Conservation (phyloP, 2,797 vertebrate species). For the Garrulus glandarius region DNA sequence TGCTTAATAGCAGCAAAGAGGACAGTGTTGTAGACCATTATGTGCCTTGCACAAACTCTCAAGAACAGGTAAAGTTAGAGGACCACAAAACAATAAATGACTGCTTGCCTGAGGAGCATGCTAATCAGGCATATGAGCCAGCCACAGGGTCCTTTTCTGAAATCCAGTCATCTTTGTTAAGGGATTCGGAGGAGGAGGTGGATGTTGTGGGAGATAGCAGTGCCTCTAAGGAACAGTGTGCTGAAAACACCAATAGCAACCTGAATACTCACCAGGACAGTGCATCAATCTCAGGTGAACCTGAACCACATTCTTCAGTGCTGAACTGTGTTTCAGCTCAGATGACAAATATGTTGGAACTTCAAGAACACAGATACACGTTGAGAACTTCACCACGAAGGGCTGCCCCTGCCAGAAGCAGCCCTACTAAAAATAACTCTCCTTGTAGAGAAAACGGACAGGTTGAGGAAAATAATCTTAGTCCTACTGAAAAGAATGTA, state of each 20-base stretch:
- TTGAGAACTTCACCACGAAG: constrained; percentile 94
- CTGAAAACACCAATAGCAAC: constrained; percentile 70
- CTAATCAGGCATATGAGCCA: constrained; percentile 67
- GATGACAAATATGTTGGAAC: constrained; percentile 85
- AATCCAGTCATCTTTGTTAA: constrained; percentile 78
- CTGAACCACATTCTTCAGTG: constrained; percentile 73
- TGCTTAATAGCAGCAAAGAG: constrained; percentile 85
- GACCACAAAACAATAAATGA: constrained; percentile 75
- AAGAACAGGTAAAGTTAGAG: constrained; percentile 84
- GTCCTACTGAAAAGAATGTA: constrained; percentile 74
- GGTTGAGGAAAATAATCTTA: constrained; percentile 82
- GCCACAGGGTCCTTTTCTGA: constrained; percentile 79
- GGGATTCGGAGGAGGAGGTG: constrained; percentile 91
- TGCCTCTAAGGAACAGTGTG: constrained; percentile 83
- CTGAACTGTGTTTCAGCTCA: constrained; percentile 76
- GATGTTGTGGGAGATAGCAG: constrained; percentile 89
- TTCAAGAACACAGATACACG: constrained; percentile 95
- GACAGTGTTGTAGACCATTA: constrained; percentile 84
- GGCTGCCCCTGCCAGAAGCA: constrained; percentile 80
- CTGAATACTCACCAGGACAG: constrained; percentile 63
- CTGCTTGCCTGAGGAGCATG: constrained; percentile 70
- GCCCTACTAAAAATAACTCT: constrained; percentile 85
- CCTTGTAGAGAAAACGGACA: constrained; percentile 88
- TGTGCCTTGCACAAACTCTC: constrained; percentile 95
- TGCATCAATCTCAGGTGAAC: constrained; percentile 87